Base-by-base conservation (phyloP, 1,140 invertebrate genomes). In the Acromyrmex heyeri region DNA sequence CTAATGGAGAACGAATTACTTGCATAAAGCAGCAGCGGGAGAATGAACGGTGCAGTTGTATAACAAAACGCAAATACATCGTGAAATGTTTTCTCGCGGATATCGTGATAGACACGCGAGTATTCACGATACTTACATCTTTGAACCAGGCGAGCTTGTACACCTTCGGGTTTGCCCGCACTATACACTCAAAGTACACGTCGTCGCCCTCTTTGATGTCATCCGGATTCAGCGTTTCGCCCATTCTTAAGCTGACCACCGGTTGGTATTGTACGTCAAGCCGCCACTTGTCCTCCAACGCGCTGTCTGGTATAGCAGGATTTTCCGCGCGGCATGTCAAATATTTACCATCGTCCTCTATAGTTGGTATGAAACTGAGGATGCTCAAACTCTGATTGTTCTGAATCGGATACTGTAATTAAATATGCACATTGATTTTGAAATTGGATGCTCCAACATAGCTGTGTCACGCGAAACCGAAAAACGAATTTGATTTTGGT, bases 241-340 rank as follows among this genome's bases (percentile, higher is more conserved):
- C 97, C 96, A 98, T 97, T 94, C 96, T 97, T 50, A 98, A 94
- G 67, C 96, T 96, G 21, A 98, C 97, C 70, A 97, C 96, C n/a
- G 97, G 97, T 89, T 97, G 95, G 97, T 97, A 97, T 92, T 97
- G 97, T 88, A 97, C 97, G 93, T 97, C 97, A 87, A 97, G 96
- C 86, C 96, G 95, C 97, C 97, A 97, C 95, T 97, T 97, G 94
- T 98, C 98, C 95, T 98, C 98, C 53, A 98, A 96, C 62, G 97
- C 96, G 89, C 97, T 98, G 94, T 97, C 97, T 24, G 96, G 96
- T 92, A 99, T 97, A 93, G 96, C 96, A 89, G 97, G 97, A 96
- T 99, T 99, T 95, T 98, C 98, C 65, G 98, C 97, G 78, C 97
- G 96, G 95, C 98, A 99, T 73, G 97, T 98, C 94, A 98, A 96